A percentile compares a stretch with the other conserved stretches of the same genome.
phyloP scores from a whole-genome alignment of 1,140 invertebrate genomes.

The Ips nitidus region DNA sequence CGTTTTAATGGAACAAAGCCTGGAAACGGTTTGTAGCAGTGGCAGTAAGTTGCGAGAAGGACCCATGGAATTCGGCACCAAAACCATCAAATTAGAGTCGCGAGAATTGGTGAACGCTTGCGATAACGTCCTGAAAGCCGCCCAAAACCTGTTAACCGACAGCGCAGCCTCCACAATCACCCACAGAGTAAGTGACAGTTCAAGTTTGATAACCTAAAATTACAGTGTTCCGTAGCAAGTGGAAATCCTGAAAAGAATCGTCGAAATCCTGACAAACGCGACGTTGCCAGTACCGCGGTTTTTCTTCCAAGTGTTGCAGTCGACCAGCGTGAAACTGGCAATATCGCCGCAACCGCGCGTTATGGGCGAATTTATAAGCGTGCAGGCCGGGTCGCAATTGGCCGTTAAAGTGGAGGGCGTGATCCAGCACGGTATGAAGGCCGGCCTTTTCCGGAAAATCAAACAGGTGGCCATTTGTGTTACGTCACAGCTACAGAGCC shows the following conservation, averaged over 20 bases:
- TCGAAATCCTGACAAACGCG: conserved; percentile 65
- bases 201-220: background rate
- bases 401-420: conserved; percentile 88
- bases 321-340: conserved; percentile 77
- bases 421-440: conserved; percentile 68
- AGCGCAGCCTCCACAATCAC: conserved; percentile 50
- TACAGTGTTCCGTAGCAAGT: conserved; percentile 62
- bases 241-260: conserved; percentile 66
- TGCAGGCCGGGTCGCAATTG: conserved; percentile 75
- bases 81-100: conserved; percentile 48
- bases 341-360: conserved; percentile 81
- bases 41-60: conserved; percentile 43
- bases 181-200: conserved; percentile 49
- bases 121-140: conserved; percentile 49
- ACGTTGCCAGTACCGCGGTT: conserved; percentile 78
- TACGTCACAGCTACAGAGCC: conserved; percentile 61
- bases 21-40: conserved; percentile 67
- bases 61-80: conserved; percentile 45
- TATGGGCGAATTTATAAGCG: conserved; percentile 73
- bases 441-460: conserved; percentile 69
- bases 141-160: conserved; percentile 43
- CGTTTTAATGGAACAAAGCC: conserved; percentile 70
- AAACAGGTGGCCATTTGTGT: conserved; percentile 71
- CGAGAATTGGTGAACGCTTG: conserved; percentile 51
- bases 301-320: conserved; percentile 86